Percentiles rank a stretch among this genome's conserved stretches.
These are phyloP conservation scores for Lypha dubia DNA, from an alignment of 2,888 invertebrate genomes.

Conservation along the genomic window DNA sequence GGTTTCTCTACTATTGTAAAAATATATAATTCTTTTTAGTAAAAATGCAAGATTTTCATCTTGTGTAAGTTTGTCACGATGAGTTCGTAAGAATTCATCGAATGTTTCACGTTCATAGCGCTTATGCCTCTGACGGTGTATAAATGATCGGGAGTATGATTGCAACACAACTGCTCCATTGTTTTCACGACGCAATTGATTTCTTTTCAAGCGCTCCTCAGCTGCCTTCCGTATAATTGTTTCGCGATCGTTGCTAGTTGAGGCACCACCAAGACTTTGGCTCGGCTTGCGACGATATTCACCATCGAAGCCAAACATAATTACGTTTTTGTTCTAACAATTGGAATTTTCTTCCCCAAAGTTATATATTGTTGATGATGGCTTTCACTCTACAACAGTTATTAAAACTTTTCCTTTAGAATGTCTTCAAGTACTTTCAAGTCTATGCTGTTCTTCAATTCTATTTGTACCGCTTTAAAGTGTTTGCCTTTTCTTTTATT, in stretches of 20 bases:
- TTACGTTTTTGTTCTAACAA: background rate
- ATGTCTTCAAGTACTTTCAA: too few species aligned
- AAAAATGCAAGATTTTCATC: conserved; percentile 84
- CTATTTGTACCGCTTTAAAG: background rate
- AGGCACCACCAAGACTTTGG: conserved; percentile 95
- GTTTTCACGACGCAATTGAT: conserved; percentile 90
- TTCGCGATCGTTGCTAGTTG: conserved; percentile 88
- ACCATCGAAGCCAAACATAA: conserved; percentile 93
- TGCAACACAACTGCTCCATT: conserved; percentile 92
- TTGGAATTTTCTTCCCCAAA: conserved; percentile 6
- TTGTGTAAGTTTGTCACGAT: conserved; percentile 83
- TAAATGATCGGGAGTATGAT: conserved; percentile 90
- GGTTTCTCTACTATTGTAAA: conserved; percentile 85
- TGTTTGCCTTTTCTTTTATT: background rate
- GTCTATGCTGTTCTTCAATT: background rate
- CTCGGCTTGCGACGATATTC: conserved; percentile 93
- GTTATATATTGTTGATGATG: background rate
- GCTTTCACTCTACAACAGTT: background rate
- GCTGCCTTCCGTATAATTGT: conserved; percentile 89
- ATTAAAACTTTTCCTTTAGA: background rate
- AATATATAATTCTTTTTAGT: conserved; percentile 89
- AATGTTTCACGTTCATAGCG: conserved; percentile 88
- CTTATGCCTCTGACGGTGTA: conserved; percentile 88
- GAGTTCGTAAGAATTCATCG: conserved; percentile 85
- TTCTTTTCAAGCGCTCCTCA: conserved; percentile 93